Evolutionary conservation across 1,140 invertebrate genomes (phyloP), one percentile per base, ranked within the genome.

Genomic region (Camponotus pennsylvanicus): DNA sequence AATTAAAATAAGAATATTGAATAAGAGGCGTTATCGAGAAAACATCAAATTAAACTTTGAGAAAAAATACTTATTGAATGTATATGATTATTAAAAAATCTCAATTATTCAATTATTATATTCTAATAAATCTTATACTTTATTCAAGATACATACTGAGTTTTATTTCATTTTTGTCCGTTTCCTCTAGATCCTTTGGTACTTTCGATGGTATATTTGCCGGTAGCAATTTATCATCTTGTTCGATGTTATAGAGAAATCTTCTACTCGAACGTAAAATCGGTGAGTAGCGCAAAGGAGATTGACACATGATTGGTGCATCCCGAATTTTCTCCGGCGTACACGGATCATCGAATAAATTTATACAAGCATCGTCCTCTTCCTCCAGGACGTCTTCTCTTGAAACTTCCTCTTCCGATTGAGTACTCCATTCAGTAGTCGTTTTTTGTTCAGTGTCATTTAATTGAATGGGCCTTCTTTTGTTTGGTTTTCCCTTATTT

Each of bases 291-390:
- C 1, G 2, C 13, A 80, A 9, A 34, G 0, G 9, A 5, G 70
- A 9, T 8, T 79, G 21, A 1, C 32, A 6, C 3, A 7, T 5
- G 0, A 0, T 4, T 1, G 63, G 27, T 0, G 32, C 40, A 2
- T 82, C 34, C 18, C 87, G 87, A 59, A 42, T 9, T 18, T 9
- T 67, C 32, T 89, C 88, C n/a, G 80, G 86, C 7, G 80, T 55
- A 27, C 13, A 27, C 3, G 34, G 13, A 40, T 69, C 34, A 0
- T 80, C 37, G n/a, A 80, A 80, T 32, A 80, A 40, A 42, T 70
- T 42, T 34, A 78, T 45, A n/a, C 34, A 7, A 8, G 42, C 15
- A 21, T 64, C 8, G 42, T n/a, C 5, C 7, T 6, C 7, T 63
- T 21, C 6, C 4, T n/a, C n/a, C 3, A 1, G 13, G 9, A 13